A percentile compares a stretch with the other conserved stretches of the same genome.
phyloP scores from a whole-genome alignment of 2,888 invertebrate species.

The Bombylius discolor region DNA sequence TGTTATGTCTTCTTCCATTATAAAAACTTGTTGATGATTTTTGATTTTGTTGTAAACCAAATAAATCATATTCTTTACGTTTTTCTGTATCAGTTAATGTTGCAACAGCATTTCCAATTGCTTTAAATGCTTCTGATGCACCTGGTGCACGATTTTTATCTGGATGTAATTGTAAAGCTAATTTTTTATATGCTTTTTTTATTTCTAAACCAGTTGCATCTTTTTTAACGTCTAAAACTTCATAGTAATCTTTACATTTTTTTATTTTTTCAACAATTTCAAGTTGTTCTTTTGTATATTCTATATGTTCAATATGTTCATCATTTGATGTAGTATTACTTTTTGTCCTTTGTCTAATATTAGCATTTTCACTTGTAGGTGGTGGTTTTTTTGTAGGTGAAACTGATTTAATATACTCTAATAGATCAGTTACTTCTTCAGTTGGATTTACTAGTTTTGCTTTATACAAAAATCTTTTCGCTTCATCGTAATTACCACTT shows the following conservation, averaged over 20 bases:
- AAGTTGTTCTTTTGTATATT: conserved; percentile 62
- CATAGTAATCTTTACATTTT: conserved; percentile 64
- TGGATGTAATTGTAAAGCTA: conserved; percentile 69
- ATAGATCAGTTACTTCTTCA: neutral
- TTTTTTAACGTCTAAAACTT: conserved; percentile 54
- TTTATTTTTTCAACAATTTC: conserved; percentile 48
- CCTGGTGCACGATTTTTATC: conserved; percentile 75
- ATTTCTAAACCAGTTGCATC: conserved; percentile 53
- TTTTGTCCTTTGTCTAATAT: neutral
- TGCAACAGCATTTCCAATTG: conserved; percentile 70
- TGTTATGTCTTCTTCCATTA: conserved; percentile 1
- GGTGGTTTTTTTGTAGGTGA: neutral
- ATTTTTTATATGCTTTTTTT: conserved; percentile 57
- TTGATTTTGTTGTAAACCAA: conserved; percentile 40
- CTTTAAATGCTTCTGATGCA: conserved; percentile 69
- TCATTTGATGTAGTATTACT: neutral
- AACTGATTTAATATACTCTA: neutral
- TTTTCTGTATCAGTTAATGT: conserved; percentile 60
- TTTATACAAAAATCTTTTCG: neutral
- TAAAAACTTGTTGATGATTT: conserved; percentile 4
- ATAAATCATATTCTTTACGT: conserved; percentile 59
- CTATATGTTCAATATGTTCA: conserved; percentile 20
- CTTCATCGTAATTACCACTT: too few relatives aligned
- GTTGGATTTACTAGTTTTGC: neutral
- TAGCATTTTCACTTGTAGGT: neutral